Evolutionary conservation across 1,140 invertebrate genomes (phyloP).

Genomic region (Apocrypta bakeri): DNA sequence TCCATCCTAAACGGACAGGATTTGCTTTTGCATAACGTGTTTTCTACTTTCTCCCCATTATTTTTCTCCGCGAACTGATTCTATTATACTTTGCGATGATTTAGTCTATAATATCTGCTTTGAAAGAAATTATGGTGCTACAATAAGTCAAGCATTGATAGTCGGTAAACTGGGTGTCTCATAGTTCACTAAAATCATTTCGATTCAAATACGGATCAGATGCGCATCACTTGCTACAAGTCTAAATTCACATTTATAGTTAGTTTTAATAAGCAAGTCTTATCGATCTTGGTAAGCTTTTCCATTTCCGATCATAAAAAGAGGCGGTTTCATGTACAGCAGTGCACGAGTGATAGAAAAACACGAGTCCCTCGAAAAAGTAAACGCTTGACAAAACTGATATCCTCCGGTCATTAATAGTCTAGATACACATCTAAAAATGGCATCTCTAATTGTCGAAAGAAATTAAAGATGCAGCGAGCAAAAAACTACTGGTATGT

Average conservation of each 20-base stretch:
- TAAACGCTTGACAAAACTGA: background rate
- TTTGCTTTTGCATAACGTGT: background rate
- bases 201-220: background rate
- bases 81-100: background rate
- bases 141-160: background rate
- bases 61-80: background rate
- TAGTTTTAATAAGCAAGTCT: background rate
- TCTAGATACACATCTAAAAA: background rate
- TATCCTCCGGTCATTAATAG: background rate
- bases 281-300: background rate
- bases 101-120: background rate
- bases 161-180: background rate
- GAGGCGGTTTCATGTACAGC: background rate
- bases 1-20: conserved; percentile 28
- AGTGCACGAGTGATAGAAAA: background rate
- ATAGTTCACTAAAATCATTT: background rate
- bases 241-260: background rate
- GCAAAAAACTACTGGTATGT: background rate
- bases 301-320: background rate
- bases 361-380: background rate
- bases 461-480: background rate
- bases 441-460: background rate
- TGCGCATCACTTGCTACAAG: background rate
- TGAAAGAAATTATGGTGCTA: background rate
- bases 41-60: conserved; percentile 14